Base-by-base conservation (phyloP, 2,113 vertebrate genomes). In the Oncorhynchus clarkii region DNA sequence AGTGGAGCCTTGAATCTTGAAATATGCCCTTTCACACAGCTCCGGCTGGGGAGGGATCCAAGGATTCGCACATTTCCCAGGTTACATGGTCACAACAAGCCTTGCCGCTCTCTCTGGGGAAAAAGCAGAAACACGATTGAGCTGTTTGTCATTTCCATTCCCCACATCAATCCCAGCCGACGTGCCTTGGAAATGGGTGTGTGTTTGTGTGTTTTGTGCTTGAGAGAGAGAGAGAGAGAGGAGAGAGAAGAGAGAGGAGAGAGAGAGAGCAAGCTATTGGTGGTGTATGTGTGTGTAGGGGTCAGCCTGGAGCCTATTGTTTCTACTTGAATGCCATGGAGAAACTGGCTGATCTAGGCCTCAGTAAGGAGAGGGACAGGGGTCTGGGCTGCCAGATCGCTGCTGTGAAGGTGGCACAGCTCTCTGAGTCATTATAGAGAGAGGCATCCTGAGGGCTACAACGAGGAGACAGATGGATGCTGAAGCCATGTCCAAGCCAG, bases 11-110 rank as follows among this genome's bases (percentile, higher is more conserved):
- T 76, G 77, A 76, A 78, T 79, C 66, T 68, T 76, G 69, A 83
- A 79, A 84, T 76, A 78, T 78, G 76, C 45, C 57, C 68, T 81
- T 80, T 71, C 71, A 79, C 64, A 65, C 60, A 14, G 39, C 76
- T 66, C 24, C 67, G 51, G 74, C 68, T 59, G 31, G 77, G 73
- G 81, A 70, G 70, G 51, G 18, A 49, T 51, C 48, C 26, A 27
- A 80, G 70, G 74, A 82, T 80, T 80, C 75, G 54, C 65, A 67
- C 71, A 70, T 49, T 74, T 76, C 72, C 64, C 67, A 49, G 45
- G 34, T 67, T 71, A 71, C 65, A 67, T 71, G 76, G 76, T 77
- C 79, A 81, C 62, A 76, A 27, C 22, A 62, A 71, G 74, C 62
- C 49, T 31, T 29, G 6, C 4, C 26, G 20, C 45, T 77, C 73